Evolutionary conservation across 2,888 invertebrate species (phyloP).

Genomic region (Apotomis turbidana): DNA sequence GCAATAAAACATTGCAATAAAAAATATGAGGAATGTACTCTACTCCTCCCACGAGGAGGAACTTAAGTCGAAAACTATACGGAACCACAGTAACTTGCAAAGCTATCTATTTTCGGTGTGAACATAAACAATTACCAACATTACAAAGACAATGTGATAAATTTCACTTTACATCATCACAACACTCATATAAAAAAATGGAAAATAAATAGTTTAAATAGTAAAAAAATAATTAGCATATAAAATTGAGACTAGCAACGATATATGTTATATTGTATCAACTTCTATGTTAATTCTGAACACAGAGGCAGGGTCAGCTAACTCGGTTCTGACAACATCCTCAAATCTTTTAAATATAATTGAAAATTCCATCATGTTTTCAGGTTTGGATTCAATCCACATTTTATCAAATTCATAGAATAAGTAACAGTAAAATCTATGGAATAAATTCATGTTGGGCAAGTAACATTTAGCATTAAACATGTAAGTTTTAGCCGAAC

Average conservation of each 20-base stretch:
- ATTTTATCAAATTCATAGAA: slow-evolving; percentile 97
- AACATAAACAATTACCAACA: neutral
- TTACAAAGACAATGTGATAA: neutral
- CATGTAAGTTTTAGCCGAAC: slow-evolving; percentile 94
- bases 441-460: slow-evolving; percentile 90
- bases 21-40: too few relatives aligned
- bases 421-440: slow-evolving; percentile 96
- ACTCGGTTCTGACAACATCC: slow-evolving; percentile 85
- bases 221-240: neutral
- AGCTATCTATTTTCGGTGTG: too few relatives aligned
- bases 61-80: too few relatives aligned
- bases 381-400: slow-evolving; percentile 96
- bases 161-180: neutral
- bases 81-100: too few relatives aligned
- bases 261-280: slow-evolving; percentile 81
- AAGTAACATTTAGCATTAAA: slow-evolving; percentile 90
- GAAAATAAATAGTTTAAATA: slow-evolving; percentile 6
- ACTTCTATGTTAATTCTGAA: slow-evolving; percentile 92
- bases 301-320: slow-evolving; percentile 87
- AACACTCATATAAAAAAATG: neutral
- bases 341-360: slow-evolving; percentile 94
- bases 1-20: too few relatives aligned
- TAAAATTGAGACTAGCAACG: slow-evolving; percentile 26
- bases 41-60: too few relatives aligned
- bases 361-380: slow-evolving; percentile 98